Evolutionary conservation across 2,113 vertebrate species (phyloP), one percentile per base, ranked within the genome.

Genomic region (Psilopogon haemacephalus): DNA sequence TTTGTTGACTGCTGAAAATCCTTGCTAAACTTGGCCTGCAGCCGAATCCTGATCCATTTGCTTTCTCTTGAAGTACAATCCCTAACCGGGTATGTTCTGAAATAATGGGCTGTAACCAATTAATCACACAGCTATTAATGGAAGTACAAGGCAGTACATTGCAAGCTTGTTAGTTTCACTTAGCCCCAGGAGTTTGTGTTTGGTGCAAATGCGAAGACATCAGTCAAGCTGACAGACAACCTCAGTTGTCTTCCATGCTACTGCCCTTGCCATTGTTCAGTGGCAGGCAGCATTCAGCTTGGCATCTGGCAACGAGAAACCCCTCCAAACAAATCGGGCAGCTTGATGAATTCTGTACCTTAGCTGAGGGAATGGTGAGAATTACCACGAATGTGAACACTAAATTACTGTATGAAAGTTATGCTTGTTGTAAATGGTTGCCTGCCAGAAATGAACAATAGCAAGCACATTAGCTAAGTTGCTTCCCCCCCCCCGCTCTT

Each of bases 371-470:
- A 50, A 75, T 2, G 6, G 28, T 64, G 67, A 81, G 81, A 86
- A 93, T 37, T 54, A 69, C 56, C 17, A 7, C 86, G 76, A 86
- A 84, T 69, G 71, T 92, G 94, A 95, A 87, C 75, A n/a, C 63
- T 92, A 63, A 94, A 89, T 91, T 84, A 44, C 85, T 94, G 70
- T 92, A 46, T 94, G 94, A 92, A 94, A 82, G 80, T 82, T 93
- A 60, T 44, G 68, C 79, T 68, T 96, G 90, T 82, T 85, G 30
- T 42, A 95, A 96, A 87, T 67, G 84, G 68, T 73, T 97, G 94
- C 76, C 84, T 95, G 92, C 67, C 62, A 94, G 48, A 82, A 70
- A 83, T 65, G 93, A 96, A 82, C 1, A 21, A 94, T 69, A 79
- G 88, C 80, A 96, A 97, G 75, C 81, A 72, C 54, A 88, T 96